Conservation (phyloP, 2,797 vertebrate species). For the Iguana delicatissima region DNA sequence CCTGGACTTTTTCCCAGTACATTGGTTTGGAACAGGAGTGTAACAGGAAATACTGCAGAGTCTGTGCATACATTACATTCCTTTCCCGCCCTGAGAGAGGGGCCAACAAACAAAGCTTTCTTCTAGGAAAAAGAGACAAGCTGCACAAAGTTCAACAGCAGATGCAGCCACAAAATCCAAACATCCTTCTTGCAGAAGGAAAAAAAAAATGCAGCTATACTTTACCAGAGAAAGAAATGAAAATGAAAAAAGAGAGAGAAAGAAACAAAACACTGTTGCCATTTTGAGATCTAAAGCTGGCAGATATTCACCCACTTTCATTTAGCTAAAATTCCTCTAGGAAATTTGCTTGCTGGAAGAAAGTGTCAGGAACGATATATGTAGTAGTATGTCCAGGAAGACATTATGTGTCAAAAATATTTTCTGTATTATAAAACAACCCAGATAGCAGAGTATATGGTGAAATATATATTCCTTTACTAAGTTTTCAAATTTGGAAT, state of each 20-base stretch:
- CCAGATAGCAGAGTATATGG: not conserved
- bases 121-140: slow-evolving; percentile 78
- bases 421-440: not conserved
- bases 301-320: not conserved
- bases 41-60: slow-evolving; percentile 86
- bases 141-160: slow-evolving; percentile 76
- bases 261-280: slow-evolving; percentile 4
- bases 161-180: slow-evolving; percentile 63
- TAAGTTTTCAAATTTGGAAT: not conserved
- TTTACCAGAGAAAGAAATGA: not conserved
- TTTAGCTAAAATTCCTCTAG: not conserved
- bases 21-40: slow-evolving; percentile 80
- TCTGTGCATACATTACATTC: slow-evolving; percentile 87
- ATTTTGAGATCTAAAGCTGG: slow-evolving; percentile 23
- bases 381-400: not conserved
- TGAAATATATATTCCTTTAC: not conserved
- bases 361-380: not conserved
- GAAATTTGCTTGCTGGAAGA: not conserved
- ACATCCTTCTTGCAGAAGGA: slow-evolving; percentile 53
- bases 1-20: slow-evolving; percentile 75
- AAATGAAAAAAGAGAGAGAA: not conserved
- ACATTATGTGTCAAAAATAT: not conserved
- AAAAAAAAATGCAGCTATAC: not conserved
- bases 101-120: slow-evolving; percentile 87
- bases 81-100: slow-evolving; percentile 83